Percentiles rank a stretch among this genome's conserved stretches.
phyloP scores from a whole-genome alignment of 2,797 vertebrate genomes.

The Iguana delicatissima region DNA sequence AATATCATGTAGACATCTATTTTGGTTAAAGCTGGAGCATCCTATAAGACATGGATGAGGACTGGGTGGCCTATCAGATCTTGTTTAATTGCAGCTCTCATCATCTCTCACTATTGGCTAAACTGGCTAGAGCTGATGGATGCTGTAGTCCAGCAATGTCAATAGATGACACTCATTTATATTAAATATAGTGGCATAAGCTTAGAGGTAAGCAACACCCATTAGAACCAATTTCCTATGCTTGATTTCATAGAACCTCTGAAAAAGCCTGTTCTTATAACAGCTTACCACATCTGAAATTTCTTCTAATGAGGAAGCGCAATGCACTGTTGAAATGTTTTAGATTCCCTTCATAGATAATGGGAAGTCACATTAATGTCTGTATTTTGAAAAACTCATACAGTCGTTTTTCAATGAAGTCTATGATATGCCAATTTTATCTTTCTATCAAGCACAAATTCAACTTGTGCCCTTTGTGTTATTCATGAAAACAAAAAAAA shows the following conservation, averaged over 20 bases:
- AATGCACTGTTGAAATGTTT: conserved; percentile 50
- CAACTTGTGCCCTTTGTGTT: conserved; percentile 35
- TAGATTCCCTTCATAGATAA: conserved; percentile 56
- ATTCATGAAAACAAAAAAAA: conserved; percentile 22
- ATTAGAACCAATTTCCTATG: not conserved
- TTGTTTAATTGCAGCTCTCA: no score
- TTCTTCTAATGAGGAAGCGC: conserved; percentile 49
- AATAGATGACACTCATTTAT: not conserved
- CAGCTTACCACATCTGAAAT: conserved; percentile 55
- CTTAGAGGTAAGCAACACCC: not conserved
- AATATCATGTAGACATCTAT: not conserved
- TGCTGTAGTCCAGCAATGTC: not conserved
- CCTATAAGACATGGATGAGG: no score
- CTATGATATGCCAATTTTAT: conserved; percentile 55
- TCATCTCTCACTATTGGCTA: not conserved
- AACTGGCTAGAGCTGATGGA: not conserved
- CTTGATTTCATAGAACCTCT: not conserved
- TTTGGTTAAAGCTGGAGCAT: not conserved
- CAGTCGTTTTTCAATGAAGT: conserved; percentile 41
- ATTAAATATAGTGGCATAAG: not conserved
- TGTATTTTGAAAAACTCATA: conserved; percentile 57
- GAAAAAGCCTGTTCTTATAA: not conserved
- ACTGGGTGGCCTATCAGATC: no score
- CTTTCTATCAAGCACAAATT: conserved; percentile 44
- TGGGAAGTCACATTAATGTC: conserved; percentile 62